A percentile compares a stretch with the other conserved stretches of the same genome.
Conservation (phyloP, 2,888 invertebrate species). For the Drosophila paranaensis region DNA sequence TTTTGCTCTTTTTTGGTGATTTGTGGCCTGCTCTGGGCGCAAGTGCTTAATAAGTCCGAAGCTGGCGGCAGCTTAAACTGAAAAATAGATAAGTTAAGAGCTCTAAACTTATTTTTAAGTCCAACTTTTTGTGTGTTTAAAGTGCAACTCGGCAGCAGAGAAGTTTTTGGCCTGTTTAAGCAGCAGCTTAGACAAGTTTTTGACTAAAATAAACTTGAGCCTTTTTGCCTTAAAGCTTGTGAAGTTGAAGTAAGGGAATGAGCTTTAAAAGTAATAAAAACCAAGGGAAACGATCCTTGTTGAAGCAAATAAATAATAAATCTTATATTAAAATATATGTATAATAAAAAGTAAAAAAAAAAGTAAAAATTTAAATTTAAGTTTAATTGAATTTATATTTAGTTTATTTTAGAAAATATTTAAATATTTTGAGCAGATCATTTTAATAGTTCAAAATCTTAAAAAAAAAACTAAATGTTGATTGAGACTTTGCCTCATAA, state of each 20-base stretch:
- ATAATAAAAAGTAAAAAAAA: too few relatives aligned
- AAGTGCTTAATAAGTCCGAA: constrained; percentile 12
- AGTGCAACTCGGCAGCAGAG: not conserved
- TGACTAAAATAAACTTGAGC: not conserved
- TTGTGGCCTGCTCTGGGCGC: constrained; percentile 45
- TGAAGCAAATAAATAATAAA: not conserved
- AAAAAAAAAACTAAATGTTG: too few relatives aligned
- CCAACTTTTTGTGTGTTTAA: not conserved
- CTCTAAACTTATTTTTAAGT: not conserved
- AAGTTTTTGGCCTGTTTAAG: not conserved
- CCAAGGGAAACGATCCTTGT: not conserved
- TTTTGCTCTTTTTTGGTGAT: constrained; percentile 30
- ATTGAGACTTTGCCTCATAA: too few relatives aligned
- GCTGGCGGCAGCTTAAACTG: not conserved
- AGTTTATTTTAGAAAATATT: too few relatives aligned
- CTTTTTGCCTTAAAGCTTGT: not conserved
- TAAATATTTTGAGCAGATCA: too few relatives aligned
- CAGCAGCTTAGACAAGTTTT: too few relatives aligned
- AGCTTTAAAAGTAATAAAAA: not conserved
- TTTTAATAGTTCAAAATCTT: too few relatives aligned
- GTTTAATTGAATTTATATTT: too few relatives aligned
- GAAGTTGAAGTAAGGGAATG: not conserved
- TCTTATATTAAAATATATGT: not conserved
- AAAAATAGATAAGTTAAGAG: not conserved
- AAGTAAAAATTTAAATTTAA: too few relatives aligned